phyloP scores from a whole-genome alignment of 2,113 vertebrate genomes.

The Columba janthina region DNA sequence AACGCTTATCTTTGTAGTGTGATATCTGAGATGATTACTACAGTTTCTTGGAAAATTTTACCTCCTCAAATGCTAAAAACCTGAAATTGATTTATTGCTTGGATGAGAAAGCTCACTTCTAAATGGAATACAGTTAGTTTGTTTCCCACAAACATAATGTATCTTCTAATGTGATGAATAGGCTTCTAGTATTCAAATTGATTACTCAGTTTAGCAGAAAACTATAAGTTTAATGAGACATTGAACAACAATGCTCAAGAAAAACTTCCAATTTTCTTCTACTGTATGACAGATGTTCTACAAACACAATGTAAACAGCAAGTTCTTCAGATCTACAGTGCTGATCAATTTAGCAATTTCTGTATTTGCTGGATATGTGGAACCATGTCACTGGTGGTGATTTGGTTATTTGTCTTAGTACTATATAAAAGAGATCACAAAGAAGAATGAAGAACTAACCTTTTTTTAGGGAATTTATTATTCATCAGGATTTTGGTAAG shows the following conservation, averaged over 20 bases:
- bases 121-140: background rate
- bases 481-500: background rate
- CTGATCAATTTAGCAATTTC: background rate
- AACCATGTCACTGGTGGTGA: background rate
- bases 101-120: background rate
- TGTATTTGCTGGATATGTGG: background rate
- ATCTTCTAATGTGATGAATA: conserved; percentile 41
- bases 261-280: background rate
- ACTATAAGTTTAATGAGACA: conserved; percentile 47
- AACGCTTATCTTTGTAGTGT: background rate
- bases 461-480: background rate
- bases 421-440: background rate
- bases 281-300: background rate
- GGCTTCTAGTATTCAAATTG: conserved; percentile 13
- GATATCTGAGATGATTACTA: background rate
- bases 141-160: background rate
- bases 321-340: background rate
- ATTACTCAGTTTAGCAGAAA: conserved; percentile 50
- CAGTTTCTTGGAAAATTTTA: background rate
- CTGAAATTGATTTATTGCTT: background rate
- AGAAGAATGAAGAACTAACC: background rate
- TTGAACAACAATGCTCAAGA: background rate
- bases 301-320: background rate
- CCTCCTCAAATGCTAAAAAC: background rate
- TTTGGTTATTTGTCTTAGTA: background rate